Evolutionary conservation across 2,888 invertebrate genomes (phyloP).

Genomic region (Ophioninae sp.): DNA sequence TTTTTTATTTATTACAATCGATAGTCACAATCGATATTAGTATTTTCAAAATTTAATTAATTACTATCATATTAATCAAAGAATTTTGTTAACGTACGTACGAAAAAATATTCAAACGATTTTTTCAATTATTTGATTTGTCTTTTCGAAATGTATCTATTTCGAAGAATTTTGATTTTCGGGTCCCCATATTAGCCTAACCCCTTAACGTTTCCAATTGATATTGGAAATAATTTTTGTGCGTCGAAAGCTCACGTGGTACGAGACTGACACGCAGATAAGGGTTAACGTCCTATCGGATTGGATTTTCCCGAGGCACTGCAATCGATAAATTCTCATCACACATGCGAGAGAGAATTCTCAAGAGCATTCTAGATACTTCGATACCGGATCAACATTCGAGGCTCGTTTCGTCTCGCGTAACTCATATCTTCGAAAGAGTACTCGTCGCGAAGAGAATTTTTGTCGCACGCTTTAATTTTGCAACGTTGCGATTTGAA

Average conservation of each 20-base stretch:
- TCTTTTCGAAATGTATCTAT: no score
- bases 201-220: not conserved
- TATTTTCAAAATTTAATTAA: no score
- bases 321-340: slow-evolving; percentile 49
- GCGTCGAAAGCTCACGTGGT: not conserved
- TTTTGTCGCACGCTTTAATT: not conserved
- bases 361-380: slow-evolving; percentile 46
- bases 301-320: slow-evolving; percentile 44
- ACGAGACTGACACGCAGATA: slow-evolving; percentile 15
- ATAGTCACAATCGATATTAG: no score
- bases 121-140: no score
- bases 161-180: no score
- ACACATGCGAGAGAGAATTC: slow-evolving; percentile 21
- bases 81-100: no score
- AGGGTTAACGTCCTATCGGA: slow-evolving; percentile 58
- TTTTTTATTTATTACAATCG: no score
- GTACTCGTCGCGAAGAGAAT: slow-evolving; percentile 7
- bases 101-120: no score
- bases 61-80: no score
- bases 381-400: slow-evolving; percentile 29
- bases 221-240: not conserved
- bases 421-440: slow-evolving; percentile 7
- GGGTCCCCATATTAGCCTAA: no score
- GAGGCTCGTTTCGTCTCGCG: slow-evolving; percentile 3
- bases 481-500: not conserved